These are phyloP conservation scores for Anoplius nigerrimus DNA, from an alignment of 2,888 invertebrate species.

Conservation along the genomic window DNA sequence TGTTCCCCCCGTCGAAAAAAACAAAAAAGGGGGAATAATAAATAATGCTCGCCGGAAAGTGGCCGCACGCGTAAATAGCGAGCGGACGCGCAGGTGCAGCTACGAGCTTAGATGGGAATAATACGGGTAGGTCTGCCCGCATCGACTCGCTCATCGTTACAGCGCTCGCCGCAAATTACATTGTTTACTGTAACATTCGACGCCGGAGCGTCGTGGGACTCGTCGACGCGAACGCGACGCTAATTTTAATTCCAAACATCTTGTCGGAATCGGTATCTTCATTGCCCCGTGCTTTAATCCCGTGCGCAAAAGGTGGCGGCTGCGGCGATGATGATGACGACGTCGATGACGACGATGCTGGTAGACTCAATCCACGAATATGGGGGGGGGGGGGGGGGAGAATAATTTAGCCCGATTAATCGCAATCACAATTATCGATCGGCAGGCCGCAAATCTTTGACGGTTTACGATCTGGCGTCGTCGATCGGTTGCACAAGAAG, in stretches of 20 bases:
- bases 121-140: constrained; percentile 56
- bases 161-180: constrained; percentile 12
- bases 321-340: too few species aligned
- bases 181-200: constrained; percentile 28
- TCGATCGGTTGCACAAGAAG: constrained; percentile 34
- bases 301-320: too few species aligned
- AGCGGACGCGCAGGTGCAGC: constrained; percentile 48
- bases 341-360: too few species aligned
- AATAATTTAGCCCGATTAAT: constrained; percentile 1
- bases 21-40: constrained; percentile 34
- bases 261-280: too few species aligned
- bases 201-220: constrained; percentile 13
- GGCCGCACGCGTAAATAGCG: constrained; percentile 27
- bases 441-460: constrained; percentile 10
- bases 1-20: too few species aligned
- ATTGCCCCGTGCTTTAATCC: too few species aligned
- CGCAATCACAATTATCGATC: constrained; percentile 20
- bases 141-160: constrained; percentile 34
- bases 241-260: too few species aligned
- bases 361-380: too few species aligned
- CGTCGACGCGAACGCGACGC: not conserved
- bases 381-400: too few species aligned
- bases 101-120: constrained; percentile 42
- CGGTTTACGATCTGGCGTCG: constrained; percentile 43
- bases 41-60: constrained; percentile 38